Conservation (phyloP, 2,888 invertebrate species). For the Biston stratarius region DNA sequence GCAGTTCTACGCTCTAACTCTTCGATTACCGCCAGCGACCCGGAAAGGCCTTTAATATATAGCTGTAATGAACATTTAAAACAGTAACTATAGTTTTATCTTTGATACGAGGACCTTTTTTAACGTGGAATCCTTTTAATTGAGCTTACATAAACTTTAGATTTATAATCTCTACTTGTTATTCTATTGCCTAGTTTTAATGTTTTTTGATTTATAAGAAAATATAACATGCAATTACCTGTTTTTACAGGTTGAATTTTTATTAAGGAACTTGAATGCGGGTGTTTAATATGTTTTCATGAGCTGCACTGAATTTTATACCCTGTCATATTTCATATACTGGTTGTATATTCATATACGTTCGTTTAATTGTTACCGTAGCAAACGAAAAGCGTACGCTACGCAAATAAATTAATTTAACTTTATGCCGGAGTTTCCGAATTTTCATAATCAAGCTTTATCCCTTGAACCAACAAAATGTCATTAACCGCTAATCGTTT, state of each 20-base stretch:
- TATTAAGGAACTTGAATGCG: too few species aligned
- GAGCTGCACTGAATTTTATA: constrained; percentile 16
- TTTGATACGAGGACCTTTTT: constrained; percentile 12
- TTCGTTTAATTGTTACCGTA: constrained; percentile 27
- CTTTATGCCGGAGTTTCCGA: constrained; percentile 62
- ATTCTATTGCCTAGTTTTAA: not conserved
- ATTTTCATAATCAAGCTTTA: constrained; percentile 77
- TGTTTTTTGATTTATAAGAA: too few species aligned
- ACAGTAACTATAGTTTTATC: constrained; percentile 32
- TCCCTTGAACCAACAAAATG: constrained; percentile 66
- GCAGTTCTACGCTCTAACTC: constrained; percentile 63
- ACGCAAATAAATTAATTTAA: constrained; percentile 59
- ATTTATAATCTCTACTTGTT: not conserved
- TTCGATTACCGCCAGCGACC: constrained; percentile 71
- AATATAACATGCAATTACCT: not conserved
- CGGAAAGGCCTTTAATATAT: constrained; percentile 45
- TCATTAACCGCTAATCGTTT: constrained; percentile 74
- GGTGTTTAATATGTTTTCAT: constrained; percentile 16
- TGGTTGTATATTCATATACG: constrained; percentile 23
- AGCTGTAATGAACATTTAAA: constrained; percentile 55
- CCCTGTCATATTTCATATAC: constrained; percentile 28
- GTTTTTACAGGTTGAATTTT: constrained; percentile 5
- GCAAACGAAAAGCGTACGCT: constrained; percentile 48
- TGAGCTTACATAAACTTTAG: not conserved
- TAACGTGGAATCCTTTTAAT: not conserved